A percentile compares a stretch with the other conserved stretches of the same genome.
phyloP scores from a whole-genome alignment of 2,888 invertebrate species.

The Ryuthela nishihirai region DNA sequence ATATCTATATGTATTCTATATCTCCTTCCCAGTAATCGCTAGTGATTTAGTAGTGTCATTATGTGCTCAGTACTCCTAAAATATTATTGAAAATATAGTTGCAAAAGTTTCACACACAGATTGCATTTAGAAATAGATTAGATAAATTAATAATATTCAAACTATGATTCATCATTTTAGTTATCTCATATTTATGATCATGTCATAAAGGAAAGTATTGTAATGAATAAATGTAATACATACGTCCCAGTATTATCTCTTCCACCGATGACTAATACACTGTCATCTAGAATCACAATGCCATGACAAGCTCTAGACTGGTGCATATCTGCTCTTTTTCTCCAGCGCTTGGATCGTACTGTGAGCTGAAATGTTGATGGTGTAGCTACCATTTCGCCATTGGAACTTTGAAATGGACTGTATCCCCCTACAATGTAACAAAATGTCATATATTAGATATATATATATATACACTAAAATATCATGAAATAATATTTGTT shows the following conservation, averaged over 20 bases:
- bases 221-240: background rate
- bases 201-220: too few relatives aligned
- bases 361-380: constrained; percentile 12
- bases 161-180: too few relatives aligned
- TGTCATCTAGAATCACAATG: constrained; percentile 12
- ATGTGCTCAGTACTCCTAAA: too few relatives aligned
- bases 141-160: too few relatives aligned
- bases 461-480: background rate
- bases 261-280: constrained; percentile 25
- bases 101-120: too few relatives aligned
- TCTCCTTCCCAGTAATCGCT: too few relatives aligned
- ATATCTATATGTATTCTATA: too few relatives aligned
- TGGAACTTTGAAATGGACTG: constrained; percentile 12
- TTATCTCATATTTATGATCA: too few relatives aligned
- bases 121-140: too few relatives aligned
- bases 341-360: constrained; percentile 26
- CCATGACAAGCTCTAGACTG: constrained; percentile 27
- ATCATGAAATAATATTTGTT: too few relatives aligned
- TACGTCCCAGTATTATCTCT: constrained; percentile 25
- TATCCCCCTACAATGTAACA: constrained; percentile 18
- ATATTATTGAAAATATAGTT: too few relatives aligned
- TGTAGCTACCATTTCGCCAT: constrained; percentile 20
- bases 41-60: too few relatives aligned
- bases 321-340: constrained; percentile 27
- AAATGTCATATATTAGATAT: background rate